Conservation (phyloP, 2,888 invertebrate genomes). For the Caenorhabditis virilis region DNA sequence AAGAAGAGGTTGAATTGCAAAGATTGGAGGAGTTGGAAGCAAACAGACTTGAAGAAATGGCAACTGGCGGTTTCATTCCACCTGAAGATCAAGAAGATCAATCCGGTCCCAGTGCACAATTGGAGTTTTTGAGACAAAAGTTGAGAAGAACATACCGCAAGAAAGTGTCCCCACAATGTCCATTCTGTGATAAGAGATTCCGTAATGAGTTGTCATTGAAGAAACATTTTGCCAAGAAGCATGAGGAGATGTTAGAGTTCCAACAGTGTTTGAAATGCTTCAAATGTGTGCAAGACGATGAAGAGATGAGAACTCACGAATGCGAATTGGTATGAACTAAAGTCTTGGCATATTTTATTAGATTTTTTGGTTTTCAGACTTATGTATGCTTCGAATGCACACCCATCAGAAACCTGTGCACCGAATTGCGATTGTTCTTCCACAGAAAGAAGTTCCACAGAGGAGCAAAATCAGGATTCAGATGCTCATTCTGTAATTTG, state of each 20-base stretch:
- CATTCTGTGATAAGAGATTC: constrained; percentile 69
- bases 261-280: constrained; percentile 67
- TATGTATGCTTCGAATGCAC: constrained; percentile 67
- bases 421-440: constrained; percentile 41
- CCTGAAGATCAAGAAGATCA: constrained; percentile 60
- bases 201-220: constrained; percentile 66
- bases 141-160: constrained; percentile 62
- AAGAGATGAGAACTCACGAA: constrained; percentile 55
- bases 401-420: constrained; percentile 66
- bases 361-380: constrained; percentile 46
- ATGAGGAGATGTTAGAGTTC: constrained; percentile 63
- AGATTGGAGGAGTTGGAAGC: constrained; percentile 60
- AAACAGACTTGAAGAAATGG: constrained; percentile 64
- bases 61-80: constrained; percentile 66
- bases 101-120: constrained; percentile 5
- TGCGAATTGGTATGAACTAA: constrained; percentile 59
- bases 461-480: constrained; percentile 51
- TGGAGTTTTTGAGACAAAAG: constrained; percentile 35
- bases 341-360: not conserved
- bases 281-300: constrained; percentile 54
- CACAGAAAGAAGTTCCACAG: constrained; percentile 58
- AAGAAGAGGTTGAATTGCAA: constrained; percentile 26
- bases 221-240: constrained; percentile 61
- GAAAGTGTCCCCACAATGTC: constrained; percentile 68
- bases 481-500: constrained; percentile 56